Conservation (phyloP, 2,888 invertebrate genomes). For the Epsilonema sp. region DNA sequence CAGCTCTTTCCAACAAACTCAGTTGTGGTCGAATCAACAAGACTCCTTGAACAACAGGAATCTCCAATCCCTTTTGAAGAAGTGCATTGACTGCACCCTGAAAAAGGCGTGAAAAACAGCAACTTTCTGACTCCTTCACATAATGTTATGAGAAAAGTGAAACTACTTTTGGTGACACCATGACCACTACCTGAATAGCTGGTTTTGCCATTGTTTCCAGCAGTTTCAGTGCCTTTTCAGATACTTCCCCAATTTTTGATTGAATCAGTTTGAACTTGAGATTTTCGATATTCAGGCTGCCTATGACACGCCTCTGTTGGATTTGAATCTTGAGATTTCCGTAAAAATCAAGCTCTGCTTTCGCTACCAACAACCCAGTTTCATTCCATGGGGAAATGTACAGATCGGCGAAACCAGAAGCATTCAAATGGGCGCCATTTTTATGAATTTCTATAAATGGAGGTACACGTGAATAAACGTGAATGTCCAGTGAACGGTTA, state of each 20-base stretch:
- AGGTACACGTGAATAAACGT: not conserved
- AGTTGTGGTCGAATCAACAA: not conserved
- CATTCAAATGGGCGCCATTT: not conserved
- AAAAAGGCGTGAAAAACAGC: too few relatives aligned
- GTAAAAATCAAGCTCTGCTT: not conserved
- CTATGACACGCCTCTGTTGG: not conserved
- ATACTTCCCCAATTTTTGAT: not conserved
- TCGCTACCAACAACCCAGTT: not conserved
- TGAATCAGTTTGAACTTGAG: not conserved
- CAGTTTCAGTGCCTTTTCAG: not conserved
- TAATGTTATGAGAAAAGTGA: too few relatives aligned
- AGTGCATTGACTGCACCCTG: not conserved
- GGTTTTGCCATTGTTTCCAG: not conserved
- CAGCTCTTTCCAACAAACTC: not conserved
- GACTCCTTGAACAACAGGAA: not conserved
- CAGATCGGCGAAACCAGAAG: not conserved
- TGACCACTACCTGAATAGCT: too few relatives aligned
- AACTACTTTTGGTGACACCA: too few relatives aligned
- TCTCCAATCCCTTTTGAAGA: not conserved
- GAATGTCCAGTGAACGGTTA: not conserved
- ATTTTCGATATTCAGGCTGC: not conserved
- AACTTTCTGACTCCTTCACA: too few relatives aligned
- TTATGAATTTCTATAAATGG: not conserved
- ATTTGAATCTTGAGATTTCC: not conserved
- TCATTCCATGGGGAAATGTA: not conserved